These are phyloP conservation scores for Sarcophaga carnaria DNA, from an alignment of 2,888 invertebrate genomes.

Conservation along the genomic window DNA sequence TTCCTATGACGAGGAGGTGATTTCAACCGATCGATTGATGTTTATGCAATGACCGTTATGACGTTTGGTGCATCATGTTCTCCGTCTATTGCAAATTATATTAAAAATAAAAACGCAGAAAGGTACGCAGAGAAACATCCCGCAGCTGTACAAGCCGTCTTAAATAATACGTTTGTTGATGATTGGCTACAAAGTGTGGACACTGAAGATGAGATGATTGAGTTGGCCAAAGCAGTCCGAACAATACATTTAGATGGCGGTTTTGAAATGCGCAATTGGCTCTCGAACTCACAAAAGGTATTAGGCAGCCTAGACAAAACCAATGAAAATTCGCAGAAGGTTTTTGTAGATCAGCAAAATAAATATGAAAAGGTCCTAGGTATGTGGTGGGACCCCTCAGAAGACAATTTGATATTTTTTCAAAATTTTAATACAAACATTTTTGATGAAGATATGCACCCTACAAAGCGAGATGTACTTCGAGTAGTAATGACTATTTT, in stretches of 20 bases:
- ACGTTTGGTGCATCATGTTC: no score
- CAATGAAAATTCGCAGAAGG: background rate
- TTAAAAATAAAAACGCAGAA: background rate
- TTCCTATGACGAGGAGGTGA: no score
- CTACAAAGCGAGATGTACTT: background rate
- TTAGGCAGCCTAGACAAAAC: conserved; percentile 11
- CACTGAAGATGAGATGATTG: conserved; percentile 46
- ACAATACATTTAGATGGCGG: conserved; percentile 56
- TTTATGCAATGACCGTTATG: no score
- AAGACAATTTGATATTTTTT: conserved; percentile 65
- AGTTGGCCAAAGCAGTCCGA: conserved; percentile 42
- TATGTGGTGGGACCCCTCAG: conserved; percentile 65
- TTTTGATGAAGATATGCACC: conserved; percentile 20
- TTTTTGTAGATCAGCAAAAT: conserved; percentile 20
- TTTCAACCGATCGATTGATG: no score
- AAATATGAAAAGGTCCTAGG: conserved; percentile 68
- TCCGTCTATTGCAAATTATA: no score
- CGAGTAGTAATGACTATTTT: background rate
- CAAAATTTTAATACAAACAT: conserved; percentile 42
- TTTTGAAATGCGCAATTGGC: conserved; percentile 59
- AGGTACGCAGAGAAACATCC: conserved; percentile 23
- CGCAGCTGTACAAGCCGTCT: conserved; percentile 33
- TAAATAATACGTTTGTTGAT: conserved; percentile 52
- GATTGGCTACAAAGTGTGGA: conserved; percentile 57
- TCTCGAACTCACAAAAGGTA: conserved; percentile 52